Base-by-base conservation (phyloP, 2,113 vertebrate species). In the Sakesphorus luctuosus region DNA sequence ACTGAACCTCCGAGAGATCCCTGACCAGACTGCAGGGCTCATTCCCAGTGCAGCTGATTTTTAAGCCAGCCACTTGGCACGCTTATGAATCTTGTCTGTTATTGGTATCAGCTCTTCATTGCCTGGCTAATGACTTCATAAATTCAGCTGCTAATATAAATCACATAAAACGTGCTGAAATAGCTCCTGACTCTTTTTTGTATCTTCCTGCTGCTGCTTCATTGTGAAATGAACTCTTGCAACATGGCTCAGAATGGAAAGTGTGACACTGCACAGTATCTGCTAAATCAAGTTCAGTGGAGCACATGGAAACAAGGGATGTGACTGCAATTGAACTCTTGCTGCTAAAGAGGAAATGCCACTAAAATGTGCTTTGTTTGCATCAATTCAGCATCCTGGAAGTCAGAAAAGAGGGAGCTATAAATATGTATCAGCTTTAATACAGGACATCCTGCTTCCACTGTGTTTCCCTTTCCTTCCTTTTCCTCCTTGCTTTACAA, bases 381-480 rank as follows among this genome's bases (percentile, higher is more conserved):
- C 40, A 93, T 53, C 23, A 65, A 69, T 18, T 18, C 36, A 50
- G 31, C 52, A 92, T 93, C 92, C 90, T 90, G 88, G 95, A 80
- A 89, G 31, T 78, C 68, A 92, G 73, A 84, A 49, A 69, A 93
- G 44, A 55, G 65, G 47, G 53, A 93, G 46, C 81, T 95, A 92
- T 90, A 97, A 97, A 95, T 97, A 95, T n/a, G 18, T 13, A 73
- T 86, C 43, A 76, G 50, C 24, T 74, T 77, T 84, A 94, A 72
- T 93, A 79, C 80, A 87, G 74, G 84, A 95, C 65, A 94, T 91
- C 91, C 87, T 87, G 83, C 55, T 94, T 96, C 84, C 58, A 90
- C 56, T 59, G 44, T 9, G 13, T 68, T 91, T 91, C 84, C 76
- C 23, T 53, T 92, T 78, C 67, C 82, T 95, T 89, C 65, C 74